Conservation (phyloP, 2,888 invertebrate genomes). For the Arenicola marina region DNA sequence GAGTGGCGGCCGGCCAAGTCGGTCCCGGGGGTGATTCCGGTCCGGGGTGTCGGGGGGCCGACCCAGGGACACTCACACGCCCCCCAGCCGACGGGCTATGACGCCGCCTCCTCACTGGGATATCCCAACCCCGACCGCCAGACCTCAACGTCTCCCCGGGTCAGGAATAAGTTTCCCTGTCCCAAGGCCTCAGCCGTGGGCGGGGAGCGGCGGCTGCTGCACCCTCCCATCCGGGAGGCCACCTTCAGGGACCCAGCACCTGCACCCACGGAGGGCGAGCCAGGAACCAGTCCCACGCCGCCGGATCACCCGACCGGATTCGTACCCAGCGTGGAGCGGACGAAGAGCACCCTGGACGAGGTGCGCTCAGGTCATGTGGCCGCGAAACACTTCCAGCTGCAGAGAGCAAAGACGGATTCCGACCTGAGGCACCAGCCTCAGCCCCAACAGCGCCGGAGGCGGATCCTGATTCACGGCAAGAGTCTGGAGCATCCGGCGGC, state of each 20-base stretch:
- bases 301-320: conserved; percentile 8
- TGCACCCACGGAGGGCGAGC: neutral
- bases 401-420: conserved; percentile 5
- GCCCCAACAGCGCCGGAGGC: too few relatives aligned
- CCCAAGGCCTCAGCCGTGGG: neutral
- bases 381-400: neutral
- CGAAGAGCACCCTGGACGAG: conserved; percentile 15
- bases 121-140: neutral
- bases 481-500: neutral
- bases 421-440: conserved; percentile 2
- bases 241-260: too few relatives aligned
- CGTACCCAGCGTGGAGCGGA: conserved; percentile 10
- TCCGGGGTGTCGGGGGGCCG: neutral
- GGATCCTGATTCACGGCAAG: neutral
- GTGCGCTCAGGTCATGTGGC: neutral
- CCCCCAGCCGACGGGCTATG: too few relatives aligned
- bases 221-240: neutral
- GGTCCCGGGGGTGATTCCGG: neutral
- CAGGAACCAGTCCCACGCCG: neutral
- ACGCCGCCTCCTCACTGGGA: neutral
- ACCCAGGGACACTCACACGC: neutral
- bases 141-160: neutral
- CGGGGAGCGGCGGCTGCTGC: neutral
- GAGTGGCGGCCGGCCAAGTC: conserved; percentile 18
- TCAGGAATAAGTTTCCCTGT: neutral